Evolutionary conservation across 2,888 invertebrate genomes (phyloP).

Genomic region (Epirrhoe alternata): DNA sequence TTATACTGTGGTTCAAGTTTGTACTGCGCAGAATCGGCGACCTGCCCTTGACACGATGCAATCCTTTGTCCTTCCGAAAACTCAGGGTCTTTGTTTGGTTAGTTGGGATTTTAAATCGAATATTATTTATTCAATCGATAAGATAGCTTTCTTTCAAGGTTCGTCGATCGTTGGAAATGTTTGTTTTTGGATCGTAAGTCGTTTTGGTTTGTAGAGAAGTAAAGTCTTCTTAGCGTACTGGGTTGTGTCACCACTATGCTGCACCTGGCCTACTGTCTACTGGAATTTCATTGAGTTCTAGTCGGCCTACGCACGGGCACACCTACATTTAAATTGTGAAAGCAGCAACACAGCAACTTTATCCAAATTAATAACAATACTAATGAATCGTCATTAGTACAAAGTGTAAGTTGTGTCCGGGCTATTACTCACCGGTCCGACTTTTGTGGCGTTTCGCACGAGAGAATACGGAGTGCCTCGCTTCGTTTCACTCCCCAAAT

Average conservation of each 20-base stretch:
- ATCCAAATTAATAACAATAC: conserved; percentile 18
- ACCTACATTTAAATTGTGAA: conserved; percentile 4
- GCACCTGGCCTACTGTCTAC: neutral
- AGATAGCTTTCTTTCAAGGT: neutral
- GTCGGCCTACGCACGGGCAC: neutral
- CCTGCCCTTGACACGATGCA: conserved; percentile 78
- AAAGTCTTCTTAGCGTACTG: too few species aligned
- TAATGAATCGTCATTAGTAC: conserved; percentile 25
- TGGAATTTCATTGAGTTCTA: neutral
- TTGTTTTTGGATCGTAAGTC: too few species aligned
- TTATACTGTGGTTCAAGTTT: conserved; percentile 26
- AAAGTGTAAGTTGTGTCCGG: conserved; percentile 45
- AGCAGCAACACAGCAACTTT: neutral
- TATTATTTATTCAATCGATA: conserved; percentile 1
- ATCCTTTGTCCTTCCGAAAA: conserved; percentile 71
- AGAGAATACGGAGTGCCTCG: conserved; percentile 54
- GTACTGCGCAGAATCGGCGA: conserved; percentile 79
- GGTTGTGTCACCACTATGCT: too few species aligned
- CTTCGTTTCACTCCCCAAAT: conserved; percentile 58
- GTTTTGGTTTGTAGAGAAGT: too few species aligned
- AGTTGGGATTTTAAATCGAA: conserved; percentile 5
- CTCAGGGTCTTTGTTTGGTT: conserved; percentile 29
- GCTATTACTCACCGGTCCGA: conserved; percentile 52
- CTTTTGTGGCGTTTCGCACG: conserved; percentile 62
- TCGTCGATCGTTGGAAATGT: neutral